Base-by-base conservation (phyloP, 2,113 vertebrate genomes). In the Mohoua ochrocephala region DNA sequence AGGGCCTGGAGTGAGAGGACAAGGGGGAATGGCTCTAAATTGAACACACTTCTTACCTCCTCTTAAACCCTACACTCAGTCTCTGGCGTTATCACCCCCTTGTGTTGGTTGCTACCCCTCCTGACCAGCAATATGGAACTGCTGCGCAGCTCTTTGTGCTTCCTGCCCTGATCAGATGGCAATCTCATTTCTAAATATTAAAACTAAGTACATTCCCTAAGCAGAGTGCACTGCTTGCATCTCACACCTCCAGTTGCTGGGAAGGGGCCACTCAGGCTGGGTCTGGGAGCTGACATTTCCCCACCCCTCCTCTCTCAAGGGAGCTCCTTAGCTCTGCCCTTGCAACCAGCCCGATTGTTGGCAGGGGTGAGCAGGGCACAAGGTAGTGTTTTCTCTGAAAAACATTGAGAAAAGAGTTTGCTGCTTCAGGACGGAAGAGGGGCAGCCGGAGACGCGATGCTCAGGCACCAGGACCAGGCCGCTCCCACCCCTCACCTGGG, bases 1-100 rank as follows among this genome's bases (percentile, higher is more conserved):
- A 47, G 10, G 17, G 5, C 0, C 5, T 69, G 26, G 5, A 42
- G 47, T 0, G n/a, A 61, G 17, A 76, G 26, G 31, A 49, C 26
- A 33, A 4, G 6, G n/a, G 8, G 17, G 31, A 6, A 37, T 9
- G 64, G 18, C 49, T 44, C 37, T 42, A 37, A 84, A 42, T 13
- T 24, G 56, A 67, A 63, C 69, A 17, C 20, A 11, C 24, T 41
- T 20, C 0, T 16, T 7, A 11, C 17, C 37, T 45, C 39, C 53
- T 20, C 37, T 30, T 22, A 18, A 49, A 21, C 20, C 57, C 41
- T 13, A 4, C 61, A 6, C 47, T 67, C 33, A 31, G 16, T 33
- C 60, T 74, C 56, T 5, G 4, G 18, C 7, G 14, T 22, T 42
- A 15, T 17, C 64, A 39, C 21, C 20, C 42, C 47, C n/a, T 27